Conservation (phyloP, 2,888 invertebrate genomes). For the Junonia oenone region DNA sequence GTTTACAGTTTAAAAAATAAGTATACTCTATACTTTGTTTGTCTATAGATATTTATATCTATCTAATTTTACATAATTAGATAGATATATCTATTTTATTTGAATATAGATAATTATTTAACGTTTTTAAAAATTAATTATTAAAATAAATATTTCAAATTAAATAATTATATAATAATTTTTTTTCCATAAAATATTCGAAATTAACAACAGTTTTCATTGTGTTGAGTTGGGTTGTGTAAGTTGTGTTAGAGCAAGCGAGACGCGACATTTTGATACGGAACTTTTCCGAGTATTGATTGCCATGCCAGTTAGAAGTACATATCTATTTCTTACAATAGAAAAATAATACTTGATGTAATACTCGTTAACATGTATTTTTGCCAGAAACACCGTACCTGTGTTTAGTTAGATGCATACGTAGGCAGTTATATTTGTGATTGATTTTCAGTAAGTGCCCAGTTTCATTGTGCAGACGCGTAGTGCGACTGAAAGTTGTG, state of each 20-base stretch:
- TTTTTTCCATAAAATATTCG: not conserved
- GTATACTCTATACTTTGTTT: not conserved
- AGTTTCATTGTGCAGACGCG: conserved; percentile 64
- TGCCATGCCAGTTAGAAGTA: conserved; percentile 59
- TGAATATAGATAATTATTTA: not conserved
- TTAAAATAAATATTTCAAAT: not conserved
- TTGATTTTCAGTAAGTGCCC: conserved; percentile 59
- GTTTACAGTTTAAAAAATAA: not conserved
- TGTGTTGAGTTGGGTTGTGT: conserved; percentile 7
- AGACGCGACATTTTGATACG: conserved; percentile 72
- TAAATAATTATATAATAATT: not conserved
- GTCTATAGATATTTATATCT: not conserved
- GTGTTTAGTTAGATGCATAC: conserved; percentile 41
- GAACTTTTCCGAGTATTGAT: conserved; percentile 64
- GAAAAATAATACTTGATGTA: conserved; percentile 39
- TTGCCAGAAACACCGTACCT: conserved; percentile 31
- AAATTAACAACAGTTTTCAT: not conserved
- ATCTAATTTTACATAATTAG: too few relatives aligned
- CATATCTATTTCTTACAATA: conserved; percentile 50
- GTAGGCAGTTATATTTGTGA: conserved; percentile 55
- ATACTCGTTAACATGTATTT: conserved; percentile 43
- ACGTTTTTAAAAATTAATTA: not conserved
- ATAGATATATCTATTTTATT: too few relatives aligned
- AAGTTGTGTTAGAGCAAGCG: conserved; percentile 22
- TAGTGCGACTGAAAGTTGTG: conserved; percentile 64